Conservation (phyloP, 2,888 invertebrate species). For the Amiota mariae region DNA sequence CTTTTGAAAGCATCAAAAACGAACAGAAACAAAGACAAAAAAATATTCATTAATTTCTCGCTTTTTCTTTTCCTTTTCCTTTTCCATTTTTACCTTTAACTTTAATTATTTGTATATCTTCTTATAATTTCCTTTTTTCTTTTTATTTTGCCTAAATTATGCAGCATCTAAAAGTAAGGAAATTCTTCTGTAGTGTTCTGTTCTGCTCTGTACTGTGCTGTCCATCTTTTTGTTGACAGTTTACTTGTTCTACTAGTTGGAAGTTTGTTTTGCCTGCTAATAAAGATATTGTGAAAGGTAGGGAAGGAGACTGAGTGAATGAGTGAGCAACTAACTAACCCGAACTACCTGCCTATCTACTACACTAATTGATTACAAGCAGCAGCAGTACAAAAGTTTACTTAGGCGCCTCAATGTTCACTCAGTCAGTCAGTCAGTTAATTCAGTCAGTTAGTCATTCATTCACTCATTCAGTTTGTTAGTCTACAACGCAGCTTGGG, state of each 20-base stretch:
- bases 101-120: not conserved
- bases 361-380: constrained; percentile 65
- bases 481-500: constrained; percentile 28
- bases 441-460: constrained; percentile 33
- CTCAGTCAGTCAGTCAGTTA: constrained; percentile 1
- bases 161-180: not conserved
- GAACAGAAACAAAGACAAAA: not conserved
- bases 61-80: not conserved
- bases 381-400: constrained; percentile 47
- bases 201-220: too few relatives aligned
- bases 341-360: not conserved
- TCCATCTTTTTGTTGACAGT: too few relatives aligned
- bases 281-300: constrained; percentile 6
- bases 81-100: constrained; percentile 23
- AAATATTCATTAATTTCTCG: not conserved
- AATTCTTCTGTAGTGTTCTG: too few relatives aligned
- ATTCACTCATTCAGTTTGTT: constrained; percentile 20
- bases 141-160: constrained; percentile 25
- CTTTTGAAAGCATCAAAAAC: not conserved
- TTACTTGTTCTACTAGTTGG: too few relatives aligned
- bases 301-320: not conserved
- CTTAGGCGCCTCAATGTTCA: not conserved
- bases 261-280: not conserved
- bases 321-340: not conserved
- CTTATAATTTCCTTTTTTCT: constrained; percentile 30